These are phyloP conservation scores for Pangasianodon hypophthalmus DNA, from an alignment of 2,113 vertebrate species.

Conservation along the genomic window DNA sequence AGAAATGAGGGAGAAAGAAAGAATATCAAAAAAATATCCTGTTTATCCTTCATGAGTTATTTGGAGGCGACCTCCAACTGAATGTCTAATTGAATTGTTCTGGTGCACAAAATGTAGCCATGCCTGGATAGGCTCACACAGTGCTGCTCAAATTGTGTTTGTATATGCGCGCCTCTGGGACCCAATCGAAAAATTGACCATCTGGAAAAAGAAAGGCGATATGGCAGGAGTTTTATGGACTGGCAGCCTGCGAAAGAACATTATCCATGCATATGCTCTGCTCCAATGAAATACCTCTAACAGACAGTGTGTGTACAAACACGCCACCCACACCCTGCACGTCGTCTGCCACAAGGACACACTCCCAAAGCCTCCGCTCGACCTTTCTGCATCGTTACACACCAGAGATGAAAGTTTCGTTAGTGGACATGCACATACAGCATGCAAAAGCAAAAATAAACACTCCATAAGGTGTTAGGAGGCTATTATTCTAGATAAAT, in stretches of 20 bases:
- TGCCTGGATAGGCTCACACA: conserved; percentile 45
- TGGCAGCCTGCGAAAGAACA: conserved; percentile 51
- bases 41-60: conserved; percentile 55
- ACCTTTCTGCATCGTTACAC: conserved; percentile 51
- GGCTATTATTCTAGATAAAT: background rate
- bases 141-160: conserved; percentile 56
- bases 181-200: conserved; percentile 56
- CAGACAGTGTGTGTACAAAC: conserved; percentile 44
- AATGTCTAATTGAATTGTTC: conserved; percentile 59
- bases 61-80: conserved; percentile 47
- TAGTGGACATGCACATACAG: conserved; percentile 12
- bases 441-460: background rate
- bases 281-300: conserved; percentile 47
- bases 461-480: conserved; percentile 12
- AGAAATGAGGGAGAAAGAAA: background rate
- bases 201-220: conserved; percentile 58
- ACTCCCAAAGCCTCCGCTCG: conserved; percentile 29
- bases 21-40: conserved; percentile 35
- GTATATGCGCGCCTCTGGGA: conserved; percentile 56
- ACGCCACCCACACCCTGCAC: conserved; percentile 27
- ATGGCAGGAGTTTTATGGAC: conserved; percentile 56
- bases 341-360: conserved; percentile 46
- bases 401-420: conserved; percentile 26
- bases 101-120: conserved; percentile 45
- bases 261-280: conserved; percentile 41